Base-by-base conservation (phyloP, 2,888 invertebrate species). In the Stenurella melanura region DNA sequence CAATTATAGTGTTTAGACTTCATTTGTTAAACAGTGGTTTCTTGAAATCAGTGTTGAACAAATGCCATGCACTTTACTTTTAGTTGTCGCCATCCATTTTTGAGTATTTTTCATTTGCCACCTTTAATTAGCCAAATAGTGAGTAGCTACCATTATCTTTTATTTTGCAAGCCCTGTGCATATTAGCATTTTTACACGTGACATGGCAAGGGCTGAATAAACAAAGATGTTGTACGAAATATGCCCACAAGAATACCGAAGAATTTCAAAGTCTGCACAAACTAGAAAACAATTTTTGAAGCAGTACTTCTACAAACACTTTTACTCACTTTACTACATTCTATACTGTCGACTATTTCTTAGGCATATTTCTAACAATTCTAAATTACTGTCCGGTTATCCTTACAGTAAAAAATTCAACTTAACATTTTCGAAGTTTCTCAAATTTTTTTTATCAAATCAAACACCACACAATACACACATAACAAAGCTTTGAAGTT, bases 1-100 rank as follows among this genome's bases (percentile, higher is more conserved):
- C 90, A 90, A 88, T 90, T 90, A 89, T 89, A 88, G 90, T 90
- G 89, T 89, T 87, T 84, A 87, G 88, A 89, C 89, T 88, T 85
- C 80, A 81, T 84, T 82, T 83, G 85, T 83, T 83, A 69, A 81
- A 80, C 78, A 79, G 79, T 82, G 76, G 50, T 73, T 76, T 30
- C 42, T 21, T 50, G 57, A 70, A 78, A 77, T 78, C 79, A 82
- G 78, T 82, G 75, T 82, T 83, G 78, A 83, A 82, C 84, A 84
- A 83, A 81, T 82, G 81, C 81, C 75, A 79, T 85, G 83, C 85
- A 83, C 84, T 81, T 83, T 82, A 80, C 77, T 82, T 83, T 84
- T 82, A 82, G 81, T 83, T 81, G 75, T 83, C 77, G 80, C 83
- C 81, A 76, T 80, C 71, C 76, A 75, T 64, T 79, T 74, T 76